A percentile compares a stretch with the other conserved stretches of the same genome.
phyloP scores from a whole-genome alignment of 2,797 vertebrate species.

The Pangasius sanitwongsei region DNA sequence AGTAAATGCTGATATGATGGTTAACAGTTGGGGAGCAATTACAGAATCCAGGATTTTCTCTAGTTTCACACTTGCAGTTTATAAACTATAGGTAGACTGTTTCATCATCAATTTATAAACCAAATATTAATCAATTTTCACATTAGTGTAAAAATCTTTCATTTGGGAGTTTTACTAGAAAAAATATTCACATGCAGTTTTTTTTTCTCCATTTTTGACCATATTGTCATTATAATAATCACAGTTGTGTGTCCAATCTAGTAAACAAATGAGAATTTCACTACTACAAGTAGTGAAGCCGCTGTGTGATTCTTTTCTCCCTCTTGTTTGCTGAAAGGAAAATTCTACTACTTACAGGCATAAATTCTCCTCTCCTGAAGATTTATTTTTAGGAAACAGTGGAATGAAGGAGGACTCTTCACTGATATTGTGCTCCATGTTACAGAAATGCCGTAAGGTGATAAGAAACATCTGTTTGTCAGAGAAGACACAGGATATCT shows the following conservation, averaged over 20 bases:
- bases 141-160: neutral
- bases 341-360: neutral
- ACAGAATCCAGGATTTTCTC: neutral
- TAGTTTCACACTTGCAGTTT: neutral
- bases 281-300: neutral
- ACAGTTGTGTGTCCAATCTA: neutral
- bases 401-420: neutral
- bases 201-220: neutral
- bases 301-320: neutral
- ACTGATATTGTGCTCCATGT: neutral
- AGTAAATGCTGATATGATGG: neutral
- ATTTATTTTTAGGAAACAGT: neutral
- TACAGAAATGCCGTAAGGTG: neutral
- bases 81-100: neutral
- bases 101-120: neutral
- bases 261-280: neutral
- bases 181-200: neutral
- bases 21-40: neutral
- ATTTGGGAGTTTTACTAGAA: neutral
- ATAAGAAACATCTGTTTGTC: slow-evolving; percentile 9
- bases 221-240: neutral
- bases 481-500: neutral
- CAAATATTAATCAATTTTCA: neutral
- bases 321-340: neutral
- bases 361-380: neutral